Evolutionary conservation across 2,888 invertebrate genomes (phyloP).

Genomic region (Nemurella pictetii): DNA sequence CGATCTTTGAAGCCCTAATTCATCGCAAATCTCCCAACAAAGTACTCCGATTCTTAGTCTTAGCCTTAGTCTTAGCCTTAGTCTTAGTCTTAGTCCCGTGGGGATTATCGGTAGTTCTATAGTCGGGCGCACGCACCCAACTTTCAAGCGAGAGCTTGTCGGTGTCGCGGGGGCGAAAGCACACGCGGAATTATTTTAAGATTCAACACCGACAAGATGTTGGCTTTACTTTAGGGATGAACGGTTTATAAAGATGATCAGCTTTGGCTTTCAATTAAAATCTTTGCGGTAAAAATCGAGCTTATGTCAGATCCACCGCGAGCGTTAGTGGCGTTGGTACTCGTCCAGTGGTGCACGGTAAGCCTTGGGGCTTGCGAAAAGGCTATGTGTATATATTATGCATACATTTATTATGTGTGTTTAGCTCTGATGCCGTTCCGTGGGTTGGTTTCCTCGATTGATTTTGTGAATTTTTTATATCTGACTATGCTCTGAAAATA

Average conservation of each 20-base stretch:
- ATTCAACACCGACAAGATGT: background rate
- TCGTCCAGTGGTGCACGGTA: no score
- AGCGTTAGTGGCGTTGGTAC: no score
- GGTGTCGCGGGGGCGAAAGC: background rate
- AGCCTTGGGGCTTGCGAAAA: no score
- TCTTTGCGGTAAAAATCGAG: background rate
- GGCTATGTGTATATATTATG: no score
- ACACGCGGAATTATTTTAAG: background rate
- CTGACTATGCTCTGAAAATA: no score
- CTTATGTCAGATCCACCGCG: background rate
- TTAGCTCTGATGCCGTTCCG: no score
- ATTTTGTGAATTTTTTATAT: no score
- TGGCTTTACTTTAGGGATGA: background rate
- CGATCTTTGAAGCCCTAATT: conserved; percentile 8
- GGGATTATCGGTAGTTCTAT: background rate
- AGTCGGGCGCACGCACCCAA: background rate
- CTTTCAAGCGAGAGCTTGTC: background rate
- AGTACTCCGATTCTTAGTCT: conserved; percentile 1
- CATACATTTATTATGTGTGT: no score
- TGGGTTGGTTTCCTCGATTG: no score
- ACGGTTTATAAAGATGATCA: background rate
- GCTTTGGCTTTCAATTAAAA: background rate
- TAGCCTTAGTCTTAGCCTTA: background rate
- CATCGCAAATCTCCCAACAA: conserved; percentile 18
- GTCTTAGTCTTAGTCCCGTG: no score